A percentile compares a stretch with the other conserved stretches of the same genome.
These are phyloP conservation scores for Silurus asotus DNA, from an alignment of 2,113 vertebrate genomes.

Conservation along the genomic window DNA sequence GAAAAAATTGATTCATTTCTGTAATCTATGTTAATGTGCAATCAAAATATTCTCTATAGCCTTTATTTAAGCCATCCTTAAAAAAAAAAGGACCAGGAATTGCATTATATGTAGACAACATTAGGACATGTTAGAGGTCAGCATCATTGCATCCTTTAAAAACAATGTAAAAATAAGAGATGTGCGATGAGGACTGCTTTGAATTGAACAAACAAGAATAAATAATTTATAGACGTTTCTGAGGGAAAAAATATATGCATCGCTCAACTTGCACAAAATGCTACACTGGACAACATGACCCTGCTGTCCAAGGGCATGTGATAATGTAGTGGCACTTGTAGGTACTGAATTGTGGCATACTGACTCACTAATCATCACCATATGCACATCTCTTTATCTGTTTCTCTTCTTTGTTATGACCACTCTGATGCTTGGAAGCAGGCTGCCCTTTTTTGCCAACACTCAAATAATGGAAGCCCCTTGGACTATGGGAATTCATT, in stretches of 20 bases:
- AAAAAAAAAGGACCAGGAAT: background rate
- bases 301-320: constrained; percentile 69
- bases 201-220: constrained; percentile 70
- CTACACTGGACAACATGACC: constrained; percentile 67
- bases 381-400: constrained; percentile 72
- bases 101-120: background rate
- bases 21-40: background rate
- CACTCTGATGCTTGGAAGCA: constrained; percentile 79
- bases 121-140: background rate
- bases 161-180: constrained; percentile 35
- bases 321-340: constrained; percentile 69
- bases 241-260: constrained; percentile 65
- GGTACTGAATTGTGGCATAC: constrained; percentile 72
- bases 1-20: background rate
- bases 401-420: constrained; percentile 67
- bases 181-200: constrained; percentile 56
- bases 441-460: constrained; percentile 75
- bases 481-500: constrained; percentile 72
- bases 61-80: background rate
- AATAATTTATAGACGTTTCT: constrained; percentile 79
- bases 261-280: constrained; percentile 64
- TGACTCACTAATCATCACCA: constrained; percentile 54
- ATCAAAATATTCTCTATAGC: background rate
- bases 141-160: constrained; percentile 20
- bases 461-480: constrained; percentile 81